Conservation (phyloP, 2,888 invertebrate species). For the Ectobius pallidus region DNA sequence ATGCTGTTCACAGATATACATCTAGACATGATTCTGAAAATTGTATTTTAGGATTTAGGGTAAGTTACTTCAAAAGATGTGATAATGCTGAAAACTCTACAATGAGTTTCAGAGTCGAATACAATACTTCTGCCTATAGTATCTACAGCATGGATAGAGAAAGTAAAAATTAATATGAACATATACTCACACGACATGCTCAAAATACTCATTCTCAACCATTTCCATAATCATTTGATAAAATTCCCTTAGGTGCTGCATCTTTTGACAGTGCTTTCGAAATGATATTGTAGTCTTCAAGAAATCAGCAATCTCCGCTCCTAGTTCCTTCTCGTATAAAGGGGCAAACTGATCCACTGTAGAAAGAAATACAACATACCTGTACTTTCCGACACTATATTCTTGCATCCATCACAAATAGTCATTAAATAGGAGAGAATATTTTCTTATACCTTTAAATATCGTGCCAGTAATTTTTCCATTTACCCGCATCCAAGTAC, state of each 20-base stretch:
- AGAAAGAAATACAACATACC: too few relatives aligned
- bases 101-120: not conserved
- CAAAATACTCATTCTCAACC: slow-evolving; percentile 71
- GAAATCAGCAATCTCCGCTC: slow-evolving; percentile 57
- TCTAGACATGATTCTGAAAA: not conserved
- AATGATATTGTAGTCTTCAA: slow-evolving; percentile 57
- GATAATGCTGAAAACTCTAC: not conserved
- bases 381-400: too few relatives aligned
- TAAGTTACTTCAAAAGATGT: not conserved
- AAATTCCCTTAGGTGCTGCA: slow-evolving; percentile 65
- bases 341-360: slow-evolving; percentile 60
- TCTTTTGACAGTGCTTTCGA: slow-evolving; percentile 62
- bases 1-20: not conserved
- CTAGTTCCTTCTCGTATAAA: slow-evolving; percentile 61
- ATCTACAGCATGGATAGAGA: not conserved
- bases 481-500: too few relatives aligned
- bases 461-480: too few relatives aligned
- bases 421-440: too few relatives aligned
- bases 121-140: not conserved
- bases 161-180: too few relatives aligned
- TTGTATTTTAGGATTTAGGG: too few relatives aligned
- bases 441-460: not conserved
- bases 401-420: too few relatives aligned
- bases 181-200: slow-evolving; percentile 57
- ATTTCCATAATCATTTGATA: slow-evolving; percentile 66